Evolutionary conservation across 1,140 invertebrate genomes (phyloP).

Genomic region (Drosophila mojavensis): DNA sequence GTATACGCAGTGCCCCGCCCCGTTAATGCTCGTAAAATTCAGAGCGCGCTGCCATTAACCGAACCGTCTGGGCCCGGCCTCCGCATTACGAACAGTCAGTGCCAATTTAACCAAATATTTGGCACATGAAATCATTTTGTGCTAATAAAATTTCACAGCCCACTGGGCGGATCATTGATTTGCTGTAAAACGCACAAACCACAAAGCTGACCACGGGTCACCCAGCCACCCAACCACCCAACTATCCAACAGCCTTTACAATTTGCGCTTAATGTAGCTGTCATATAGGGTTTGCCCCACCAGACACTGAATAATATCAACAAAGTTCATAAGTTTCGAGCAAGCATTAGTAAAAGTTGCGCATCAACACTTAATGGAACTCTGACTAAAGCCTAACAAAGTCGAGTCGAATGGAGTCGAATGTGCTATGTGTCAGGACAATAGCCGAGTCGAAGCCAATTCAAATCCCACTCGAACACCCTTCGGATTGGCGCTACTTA

Average conservation of each 20-base stretch:
- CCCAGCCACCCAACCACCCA: not conserved
- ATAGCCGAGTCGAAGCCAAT: too few relatives aligned
- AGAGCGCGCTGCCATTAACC: conserved; percentile 61
- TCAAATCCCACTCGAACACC: too few relatives aligned
- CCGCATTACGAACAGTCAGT: conserved; percentile 42
- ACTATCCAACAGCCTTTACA: not conserved
- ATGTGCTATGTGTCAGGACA: conserved; percentile 2
- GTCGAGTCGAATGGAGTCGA: not conserved
- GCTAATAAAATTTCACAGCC: conserved; percentile 73
- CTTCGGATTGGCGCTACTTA: conserved; percentile 9
- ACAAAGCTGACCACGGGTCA: conserved; percentile 54
- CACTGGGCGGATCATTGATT: conserved; percentile 65
- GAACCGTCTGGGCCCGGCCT: conserved; percentile 55
- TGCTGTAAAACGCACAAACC: conserved; percentile 66
- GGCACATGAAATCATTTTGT: conserved; percentile 82
- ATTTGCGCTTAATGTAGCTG: conserved; percentile 19
- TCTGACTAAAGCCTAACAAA: not conserved
- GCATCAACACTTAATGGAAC: not conserved
- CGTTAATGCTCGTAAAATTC: conserved; percentile 67
- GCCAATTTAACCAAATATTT: conserved; percentile 78
- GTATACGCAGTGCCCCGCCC: conserved; percentile 54
- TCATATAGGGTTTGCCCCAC: conserved; percentile 6
- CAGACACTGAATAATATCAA: conserved; percentile 11
- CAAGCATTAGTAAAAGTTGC: conserved; percentile 14
- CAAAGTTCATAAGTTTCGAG: conserved; percentile 7